Evolutionary conservation across 2,888 invertebrate species (phyloP).

Genomic region (Epistrophe eligans): DNA sequence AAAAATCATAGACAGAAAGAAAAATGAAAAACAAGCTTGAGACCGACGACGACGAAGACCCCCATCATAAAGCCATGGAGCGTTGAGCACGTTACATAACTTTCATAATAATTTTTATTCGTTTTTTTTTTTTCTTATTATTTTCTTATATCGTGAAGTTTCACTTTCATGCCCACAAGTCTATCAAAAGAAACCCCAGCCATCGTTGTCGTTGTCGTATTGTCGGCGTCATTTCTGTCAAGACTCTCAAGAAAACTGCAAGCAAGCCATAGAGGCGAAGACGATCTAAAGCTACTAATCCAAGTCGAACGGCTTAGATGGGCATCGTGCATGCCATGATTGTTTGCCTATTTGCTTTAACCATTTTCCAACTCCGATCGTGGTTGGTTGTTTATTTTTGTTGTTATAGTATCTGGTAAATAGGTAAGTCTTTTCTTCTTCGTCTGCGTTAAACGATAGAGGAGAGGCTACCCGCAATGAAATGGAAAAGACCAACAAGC

Average conservation of each 20-base stretch:
- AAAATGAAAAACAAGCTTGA: slow-evolving; percentile 34
- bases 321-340: slow-evolving; percentile 71
- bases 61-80: slow-evolving; percentile 48
- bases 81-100: slow-evolving; percentile 74
- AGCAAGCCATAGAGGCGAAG: slow-evolving; percentile 4
- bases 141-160: slow-evolving; percentile 65
- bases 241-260: slow-evolving; percentile 19
- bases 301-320: slow-evolving; percentile 67
- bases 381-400: slow-evolving; percentile 38
- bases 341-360: slow-evolving; percentile 66
- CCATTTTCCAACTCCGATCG: slow-evolving; percentile 58
- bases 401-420: slow-evolving; percentile 33
- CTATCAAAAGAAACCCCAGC: slow-evolving; percentile 69
- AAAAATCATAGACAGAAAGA: slow-evolving; percentile 36
- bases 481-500: slow-evolving; percentile 44
- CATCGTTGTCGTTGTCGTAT: slow-evolving; percentile 16
- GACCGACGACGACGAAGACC: slow-evolving; percentile 40
- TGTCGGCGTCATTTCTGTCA: slow-evolving; percentile 26
- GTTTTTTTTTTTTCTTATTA: slow-evolving; percentile 38
- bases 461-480: slow-evolving; percentile 17
- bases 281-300: slow-evolving; percentile 33
- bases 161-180: slow-evolving; percentile 76
- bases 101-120: slow-evolving; percentile 71
- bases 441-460: slow-evolving; percentile 21
- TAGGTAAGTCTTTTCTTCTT: slow-evolving; percentile 31